A percentile compares a stretch with the other conserved stretches of the same genome.
phyloP scores from a whole-genome alignment of 1,140 invertebrate species.

The Drosophila simulans region DNA sequence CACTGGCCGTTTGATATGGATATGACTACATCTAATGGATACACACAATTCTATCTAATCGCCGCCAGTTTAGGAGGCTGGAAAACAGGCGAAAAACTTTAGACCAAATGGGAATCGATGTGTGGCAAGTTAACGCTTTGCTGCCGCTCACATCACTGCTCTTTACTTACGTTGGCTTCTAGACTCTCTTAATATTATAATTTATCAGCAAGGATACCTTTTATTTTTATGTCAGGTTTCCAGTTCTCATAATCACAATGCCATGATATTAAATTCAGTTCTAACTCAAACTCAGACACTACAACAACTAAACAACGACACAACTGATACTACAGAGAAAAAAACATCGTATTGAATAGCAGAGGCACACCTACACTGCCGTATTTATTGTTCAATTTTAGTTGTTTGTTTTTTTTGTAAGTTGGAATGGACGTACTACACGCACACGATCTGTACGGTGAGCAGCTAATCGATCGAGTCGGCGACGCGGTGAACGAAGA shows the following conservation, averaged over 20 bases:
- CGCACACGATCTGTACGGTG: neutral
- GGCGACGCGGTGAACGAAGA: slow-evolving; percentile 19
- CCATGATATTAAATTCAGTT: neutral
- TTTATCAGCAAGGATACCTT: neutral
- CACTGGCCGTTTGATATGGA: slow-evolving; percentile 47
- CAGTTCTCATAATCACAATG: too few species aligned
- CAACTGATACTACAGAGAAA: neutral
- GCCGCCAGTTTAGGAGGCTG: slow-evolving; percentile 20
- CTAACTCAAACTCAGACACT: neutral
- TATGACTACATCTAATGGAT: slow-evolving; percentile 64
- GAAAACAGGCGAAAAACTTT: slow-evolving; percentile 18
- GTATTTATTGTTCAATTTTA: slow-evolving; percentile 10
- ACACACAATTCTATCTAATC: slow-evolving; percentile 64
- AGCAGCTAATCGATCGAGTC: slow-evolving; percentile 28
- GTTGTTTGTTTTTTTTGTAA: too few species aligned
- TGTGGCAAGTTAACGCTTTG: neutral
- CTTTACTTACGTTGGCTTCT: neutral
- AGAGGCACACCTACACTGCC: slow-evolving; percentile 10
- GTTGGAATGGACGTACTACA: neutral
- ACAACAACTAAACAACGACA: neutral
- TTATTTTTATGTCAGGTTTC: too few species aligned
- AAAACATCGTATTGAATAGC: slow-evolving; percentile 32
- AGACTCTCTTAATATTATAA: neutral
- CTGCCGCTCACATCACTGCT: too few species aligned
- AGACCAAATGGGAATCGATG: slow-evolving; percentile 18